A percentile compares a stretch with the other conserved stretches of the same genome.
These are phyloP conservation scores for Proisotoma minuta DNA, from an alignment of 2,888 invertebrate genomes.

Conservation along the genomic window DNA sequence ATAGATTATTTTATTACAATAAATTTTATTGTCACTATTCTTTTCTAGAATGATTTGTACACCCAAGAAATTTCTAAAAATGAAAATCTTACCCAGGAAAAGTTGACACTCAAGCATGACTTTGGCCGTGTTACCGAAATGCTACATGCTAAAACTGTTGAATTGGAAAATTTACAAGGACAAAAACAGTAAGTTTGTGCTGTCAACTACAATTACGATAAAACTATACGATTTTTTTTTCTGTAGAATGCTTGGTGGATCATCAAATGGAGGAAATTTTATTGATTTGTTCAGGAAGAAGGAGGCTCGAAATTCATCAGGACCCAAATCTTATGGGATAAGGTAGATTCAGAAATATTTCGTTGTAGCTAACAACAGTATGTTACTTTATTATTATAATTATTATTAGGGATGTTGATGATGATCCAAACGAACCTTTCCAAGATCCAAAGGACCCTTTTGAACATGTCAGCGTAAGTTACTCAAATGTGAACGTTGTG, in stretches of 20 bases:
- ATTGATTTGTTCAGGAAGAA: background rate
- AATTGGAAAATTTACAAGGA: background rate
- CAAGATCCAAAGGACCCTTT: conserved; percentile 1
- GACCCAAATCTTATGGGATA: background rate
- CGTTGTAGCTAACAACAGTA: too few species aligned
- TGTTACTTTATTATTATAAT: conserved; percentile 5
- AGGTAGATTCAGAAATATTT: background rate
- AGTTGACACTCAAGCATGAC: background rate
- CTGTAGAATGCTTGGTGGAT: background rate
- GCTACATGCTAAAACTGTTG: background rate
- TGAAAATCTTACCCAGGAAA: background rate
- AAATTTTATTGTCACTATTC: background rate
- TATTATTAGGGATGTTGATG: background rate
- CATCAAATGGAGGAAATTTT: background rate
- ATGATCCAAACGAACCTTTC: background rate
- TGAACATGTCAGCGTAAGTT: conserved; percentile 8
- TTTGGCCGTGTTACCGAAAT: background rate
- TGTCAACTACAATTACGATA: background rate
- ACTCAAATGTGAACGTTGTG: too few species aligned
- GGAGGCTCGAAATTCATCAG: background rate
- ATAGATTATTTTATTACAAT: background rate
- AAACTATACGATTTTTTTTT: background rate
- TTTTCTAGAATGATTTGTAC: background rate
- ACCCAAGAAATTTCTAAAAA: background rate
- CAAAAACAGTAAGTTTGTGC: background rate